Percentiles rank a stretch among this genome's conserved stretches.
phyloP scores from a whole-genome alignment of 64 coral and sea anemone genomes.

The Actinia equina region DNA sequence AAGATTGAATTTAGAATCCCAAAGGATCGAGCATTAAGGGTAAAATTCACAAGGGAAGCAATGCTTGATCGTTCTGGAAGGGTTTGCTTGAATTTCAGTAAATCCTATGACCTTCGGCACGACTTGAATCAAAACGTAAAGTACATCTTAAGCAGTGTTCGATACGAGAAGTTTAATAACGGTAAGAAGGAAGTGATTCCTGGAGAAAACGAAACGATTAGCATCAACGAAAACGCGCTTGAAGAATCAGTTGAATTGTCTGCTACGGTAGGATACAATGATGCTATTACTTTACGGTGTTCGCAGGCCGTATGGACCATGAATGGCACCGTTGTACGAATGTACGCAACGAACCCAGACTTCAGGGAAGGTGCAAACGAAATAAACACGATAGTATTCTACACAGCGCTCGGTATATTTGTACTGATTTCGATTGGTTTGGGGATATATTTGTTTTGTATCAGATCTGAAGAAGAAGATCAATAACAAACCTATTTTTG shows the following conservation, averaged over 20 bases:
- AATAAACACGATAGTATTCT: neutral
- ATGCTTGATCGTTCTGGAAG: neutral
- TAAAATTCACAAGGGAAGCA: neutral
- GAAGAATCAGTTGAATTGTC: conserved; percentile 16
- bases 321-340: conserved; percentile 15
- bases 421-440: neutral
- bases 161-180: neutral
- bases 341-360: conserved; percentile 38
- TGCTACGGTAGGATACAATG: conserved; percentile 6
- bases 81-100: neutral
- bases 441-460: neutral
- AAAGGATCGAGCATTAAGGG: neutral
- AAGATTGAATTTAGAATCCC: neutral
- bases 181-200: neutral
- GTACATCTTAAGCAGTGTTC: neutral
- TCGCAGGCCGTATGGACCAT: neutral
- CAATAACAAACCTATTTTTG: neutral
- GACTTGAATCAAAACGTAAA: conserved; percentile 3
- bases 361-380: neutral
- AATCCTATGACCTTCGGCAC: neutral
- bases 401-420: neutral
- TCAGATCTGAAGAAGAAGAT: neutral
- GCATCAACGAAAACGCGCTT: neutral
- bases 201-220: neutral
- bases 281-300: neutral